A percentile compares a stretch with the other conserved stretches of the same genome.
Evolutionary conservation across 2,888 invertebrate species (phyloP).

Genomic region (Harpalus rubripes): DNA sequence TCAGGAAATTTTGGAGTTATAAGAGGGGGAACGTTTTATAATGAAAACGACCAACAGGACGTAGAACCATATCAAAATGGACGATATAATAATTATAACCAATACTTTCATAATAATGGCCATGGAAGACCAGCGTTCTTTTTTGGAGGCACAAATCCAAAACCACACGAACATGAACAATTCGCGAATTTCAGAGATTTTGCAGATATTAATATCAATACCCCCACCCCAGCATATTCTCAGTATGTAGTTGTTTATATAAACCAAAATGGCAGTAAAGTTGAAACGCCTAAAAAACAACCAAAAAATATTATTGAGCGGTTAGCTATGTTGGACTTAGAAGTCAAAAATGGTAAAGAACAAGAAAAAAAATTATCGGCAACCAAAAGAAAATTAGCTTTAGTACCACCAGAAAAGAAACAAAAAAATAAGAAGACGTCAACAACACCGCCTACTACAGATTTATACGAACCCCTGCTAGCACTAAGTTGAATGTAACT

Average conservation of each 20-base stretch:
- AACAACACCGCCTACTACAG: slow-evolving; percentile 76
- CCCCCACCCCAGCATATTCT: slow-evolving; percentile 90
- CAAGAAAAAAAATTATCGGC: slow-evolving; percentile 80
- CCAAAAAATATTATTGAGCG: slow-evolving; percentile 93
- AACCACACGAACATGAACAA: slow-evolving; percentile 89
- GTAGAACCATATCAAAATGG: slow-evolving; percentile 78
- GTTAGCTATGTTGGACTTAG: slow-evolving; percentile 85
- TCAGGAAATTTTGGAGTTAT: slow-evolving; percentile 94
- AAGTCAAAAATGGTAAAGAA: slow-evolving; percentile 72
- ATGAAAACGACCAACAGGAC: slow-evolving; percentile 86
- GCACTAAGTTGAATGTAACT: slow-evolving; percentile 81
- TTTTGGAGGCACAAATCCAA: slow-evolving; percentile 81
- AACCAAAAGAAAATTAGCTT: slow-evolving; percentile 83
- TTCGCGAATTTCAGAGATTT: slow-evolving; percentile 95
- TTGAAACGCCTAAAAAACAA: slow-evolving; percentile 79
- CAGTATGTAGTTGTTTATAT: slow-evolving; percentile 91
- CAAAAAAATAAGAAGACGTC: slow-evolving; percentile 77
- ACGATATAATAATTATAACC: slow-evolving; percentile 80
- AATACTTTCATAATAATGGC: slow-evolving; percentile 83
- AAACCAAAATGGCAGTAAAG: slow-evolving; percentile 86
- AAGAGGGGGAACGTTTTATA: slow-evolving; percentile 91
- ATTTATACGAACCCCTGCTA: slow-evolving; percentile 81
- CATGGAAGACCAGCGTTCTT: slow-evolving; percentile 85
- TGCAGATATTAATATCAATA: slow-evolving; percentile 93
- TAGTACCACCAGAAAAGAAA: slow-evolving; percentile 79